phyloP scores from a whole-genome alignment of 92 coral and sea anemone species.

The Porites evermanni region DNA sequence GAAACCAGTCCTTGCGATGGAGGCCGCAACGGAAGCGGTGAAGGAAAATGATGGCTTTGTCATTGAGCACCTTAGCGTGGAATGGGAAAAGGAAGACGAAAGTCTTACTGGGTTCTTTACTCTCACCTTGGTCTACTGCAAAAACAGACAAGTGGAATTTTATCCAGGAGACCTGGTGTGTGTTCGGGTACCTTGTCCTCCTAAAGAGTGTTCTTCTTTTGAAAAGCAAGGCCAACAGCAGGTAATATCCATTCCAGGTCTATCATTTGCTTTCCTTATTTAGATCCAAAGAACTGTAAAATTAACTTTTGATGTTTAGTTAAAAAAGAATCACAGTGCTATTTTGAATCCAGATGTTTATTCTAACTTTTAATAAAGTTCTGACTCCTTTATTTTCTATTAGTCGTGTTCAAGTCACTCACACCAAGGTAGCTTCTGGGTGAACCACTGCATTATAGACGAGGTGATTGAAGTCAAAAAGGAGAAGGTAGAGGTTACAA shows the following conservation, averaged over 20 bases:
- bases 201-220: neutral
- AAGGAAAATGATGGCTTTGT: constrained; percentile 73
- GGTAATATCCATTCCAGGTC: neutral
- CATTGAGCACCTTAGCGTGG: constrained; percentile 22
- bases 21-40: constrained; percentile 82
- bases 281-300: too few species aligned
- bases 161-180: constrained; percentile 70
- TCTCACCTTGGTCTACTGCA: constrained; percentile 54
- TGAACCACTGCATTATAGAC: constrained; percentile 47
- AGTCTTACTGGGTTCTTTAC: constrained; percentile 40
- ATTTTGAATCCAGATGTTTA: neutral
- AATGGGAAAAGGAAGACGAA: constrained; percentile 18
- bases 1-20: constrained; percentile 92
- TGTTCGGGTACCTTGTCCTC: constrained; percentile 48
- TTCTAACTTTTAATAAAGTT: neutral
- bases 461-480: neutral
- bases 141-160: constrained; percentile 50
- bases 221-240: neutral
- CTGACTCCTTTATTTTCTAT: neutral
- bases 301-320: too few species aligned
- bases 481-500: neutral
- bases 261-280: too few species aligned
- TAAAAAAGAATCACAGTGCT: too few species aligned
- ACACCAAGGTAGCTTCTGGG: neutral
- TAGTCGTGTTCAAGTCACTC: neutral